Conservation (phyloP, 2,113 vertebrate genomes). For the Bombycilla garrulus region DNA sequence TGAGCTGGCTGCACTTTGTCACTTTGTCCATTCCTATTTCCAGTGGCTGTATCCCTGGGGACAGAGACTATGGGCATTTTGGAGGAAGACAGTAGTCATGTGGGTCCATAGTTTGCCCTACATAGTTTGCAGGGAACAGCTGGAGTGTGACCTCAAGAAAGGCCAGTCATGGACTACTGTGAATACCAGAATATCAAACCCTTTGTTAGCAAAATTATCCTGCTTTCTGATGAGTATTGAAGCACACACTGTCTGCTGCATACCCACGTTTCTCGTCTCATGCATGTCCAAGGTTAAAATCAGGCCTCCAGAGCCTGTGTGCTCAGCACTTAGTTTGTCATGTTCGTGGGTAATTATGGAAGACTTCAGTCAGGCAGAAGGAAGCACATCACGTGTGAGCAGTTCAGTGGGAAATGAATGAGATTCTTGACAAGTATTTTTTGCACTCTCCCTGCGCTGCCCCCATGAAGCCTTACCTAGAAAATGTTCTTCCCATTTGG, state of each 20-base stretch:
- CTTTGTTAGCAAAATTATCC: not conserved
- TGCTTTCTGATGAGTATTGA: not conserved
- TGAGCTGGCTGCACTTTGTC: fast-evolving
- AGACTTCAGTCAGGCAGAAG: not conserved
- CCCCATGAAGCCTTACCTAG: not conserved
- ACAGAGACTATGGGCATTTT: not conserved
- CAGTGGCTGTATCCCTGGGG: fast-evolving
- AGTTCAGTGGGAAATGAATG: not conserved
- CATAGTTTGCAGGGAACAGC: not conserved
- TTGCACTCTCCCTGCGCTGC: fast-evolving
- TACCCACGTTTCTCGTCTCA: fast-evolving
- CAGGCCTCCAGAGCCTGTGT: not conserved
- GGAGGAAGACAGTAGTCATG: not conserved
- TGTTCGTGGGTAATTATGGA: not conserved
- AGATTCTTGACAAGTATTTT: fast-evolving
- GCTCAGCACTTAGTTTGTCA: not conserved
- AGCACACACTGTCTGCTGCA: not conserved
- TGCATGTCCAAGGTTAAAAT: not conserved
- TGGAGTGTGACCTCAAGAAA: not conserved
- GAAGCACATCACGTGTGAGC: not conserved
- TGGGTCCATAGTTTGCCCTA: not conserved
- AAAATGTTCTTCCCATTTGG: not conserved
- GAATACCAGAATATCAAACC: not conserved
- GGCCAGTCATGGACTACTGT: not conserved
- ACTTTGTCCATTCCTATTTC: fast-evolving